A percentile compares a stretch with the other conserved stretches of the same genome.
Conservation (phyloP, 2,888 invertebrate species). For the Xanthorhoe designata region DNA sequence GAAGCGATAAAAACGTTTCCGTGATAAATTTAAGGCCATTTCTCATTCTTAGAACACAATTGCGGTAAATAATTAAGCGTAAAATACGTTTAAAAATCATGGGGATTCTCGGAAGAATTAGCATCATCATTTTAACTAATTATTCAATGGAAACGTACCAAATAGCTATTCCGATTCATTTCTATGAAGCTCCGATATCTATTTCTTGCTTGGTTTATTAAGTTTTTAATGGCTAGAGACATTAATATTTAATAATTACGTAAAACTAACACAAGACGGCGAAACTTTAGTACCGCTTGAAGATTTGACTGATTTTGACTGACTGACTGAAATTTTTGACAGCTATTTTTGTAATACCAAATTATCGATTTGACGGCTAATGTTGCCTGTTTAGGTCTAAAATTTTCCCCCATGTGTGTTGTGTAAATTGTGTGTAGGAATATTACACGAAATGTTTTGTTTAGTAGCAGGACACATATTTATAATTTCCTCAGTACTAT, state of each 20-base stretch:
- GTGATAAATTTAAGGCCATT: conserved; percentile 31
- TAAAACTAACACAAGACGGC: background rate
- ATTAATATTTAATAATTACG: conserved; percentile 53
- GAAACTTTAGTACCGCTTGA: background rate
- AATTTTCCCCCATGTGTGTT: background rate
- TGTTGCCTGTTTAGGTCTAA: background rate
- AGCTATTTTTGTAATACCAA: background rate
- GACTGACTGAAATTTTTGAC: background rate
- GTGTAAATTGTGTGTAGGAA: too few relatives aligned
- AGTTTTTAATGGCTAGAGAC: conserved; percentile 68
- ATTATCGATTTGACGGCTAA: background rate
- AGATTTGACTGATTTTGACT: background rate
- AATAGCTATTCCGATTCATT: conserved; percentile 58
- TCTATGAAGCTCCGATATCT: conserved; percentile 63
- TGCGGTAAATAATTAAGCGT: background rate
- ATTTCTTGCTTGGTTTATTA: conserved; percentile 62
- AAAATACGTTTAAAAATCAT: conserved; percentile 26
- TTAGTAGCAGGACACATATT: too few relatives aligned
- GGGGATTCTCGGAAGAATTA: conserved; percentile 25
- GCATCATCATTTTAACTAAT: conserved; percentile 35
- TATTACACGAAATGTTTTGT: too few relatives aligned
- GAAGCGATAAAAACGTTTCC: conserved; percentile 18
- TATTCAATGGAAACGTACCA: conserved; percentile 61
- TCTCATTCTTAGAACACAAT: conserved; percentile 26
- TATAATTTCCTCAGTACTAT: too few relatives aligned